Evolutionary conservation across 2,888 invertebrate genomes (phyloP).

Genomic region (Lithophane socia): DNA sequence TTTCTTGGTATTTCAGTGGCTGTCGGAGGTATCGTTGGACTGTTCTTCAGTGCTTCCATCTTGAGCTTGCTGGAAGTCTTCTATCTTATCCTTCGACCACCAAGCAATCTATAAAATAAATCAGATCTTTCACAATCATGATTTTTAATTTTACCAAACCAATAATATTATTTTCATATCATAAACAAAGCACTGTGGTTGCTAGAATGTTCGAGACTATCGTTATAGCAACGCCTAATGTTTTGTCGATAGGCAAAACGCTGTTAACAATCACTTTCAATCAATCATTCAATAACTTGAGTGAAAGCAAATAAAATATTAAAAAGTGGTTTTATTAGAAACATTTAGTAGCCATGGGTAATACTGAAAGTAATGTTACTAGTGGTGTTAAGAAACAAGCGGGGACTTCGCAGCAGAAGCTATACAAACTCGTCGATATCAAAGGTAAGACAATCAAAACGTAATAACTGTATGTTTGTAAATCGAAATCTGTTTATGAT

Average conservation of each 20-base stretch:
- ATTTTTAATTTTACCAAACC: background rate
- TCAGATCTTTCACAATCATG: background rate
- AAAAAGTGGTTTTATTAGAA: background rate
- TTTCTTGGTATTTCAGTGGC: slow-evolving; percentile 86
- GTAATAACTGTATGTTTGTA: too few species aligned
- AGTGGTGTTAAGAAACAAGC: slow-evolving; percentile 99
- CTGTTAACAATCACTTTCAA: background rate
- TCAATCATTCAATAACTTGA: background rate
- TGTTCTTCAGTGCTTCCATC: slow-evolving; percentile 92
- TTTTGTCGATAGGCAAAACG: slow-evolving; percentile 49
- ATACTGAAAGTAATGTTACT: slow-evolving; percentile 97
- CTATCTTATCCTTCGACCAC: slow-evolving; percentile 82
- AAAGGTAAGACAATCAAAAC: slow-evolving; percentile 91
- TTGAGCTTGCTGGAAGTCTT: slow-evolving; percentile 91
- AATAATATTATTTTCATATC: background rate
- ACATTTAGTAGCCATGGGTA: slow-evolving; percentile 90
- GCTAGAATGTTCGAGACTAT: slow-evolving; percentile 2
- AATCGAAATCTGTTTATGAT: too few species aligned
- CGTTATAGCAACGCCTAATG: slow-evolving; percentile 51
- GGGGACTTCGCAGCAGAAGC: slow-evolving; percentile 94
- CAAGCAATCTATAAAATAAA: slow-evolving; percentile 7
- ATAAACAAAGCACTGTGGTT: background rate
- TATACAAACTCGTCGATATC: slow-evolving; percentile 97
- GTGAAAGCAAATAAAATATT: background rate
- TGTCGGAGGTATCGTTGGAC: slow-evolving; percentile 90